Base-by-base conservation (phyloP, 1,140 invertebrate species). In the Vollenhovia emeryi region DNA sequence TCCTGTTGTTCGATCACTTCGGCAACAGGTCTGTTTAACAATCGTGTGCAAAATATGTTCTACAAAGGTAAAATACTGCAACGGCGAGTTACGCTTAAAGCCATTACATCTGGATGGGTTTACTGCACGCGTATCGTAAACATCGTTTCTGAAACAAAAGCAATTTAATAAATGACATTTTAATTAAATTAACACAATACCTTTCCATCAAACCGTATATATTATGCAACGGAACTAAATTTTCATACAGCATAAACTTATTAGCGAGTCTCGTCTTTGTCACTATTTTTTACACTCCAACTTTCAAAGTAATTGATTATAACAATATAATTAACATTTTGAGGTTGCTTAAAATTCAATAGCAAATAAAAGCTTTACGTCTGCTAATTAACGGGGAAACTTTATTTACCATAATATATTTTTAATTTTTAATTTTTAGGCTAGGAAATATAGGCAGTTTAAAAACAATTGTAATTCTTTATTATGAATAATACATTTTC, bases 161-260 rank as follows among this genome's bases (percentile, higher is more conserved):
- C 52, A 80, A 80, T 80, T 76, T 76, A 30, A 21, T 27, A 24
- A 78, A 66, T 50, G 27, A 48, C n/a, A 48, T 43, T 55, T 80
- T 69, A 71, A 71, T 69, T 80, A 80, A 69, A 55, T 71, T 43
- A 40, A 36, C 30, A 50, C 11, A 36, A 27, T 40, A 27, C 5
- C 5, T 68, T 40, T 36, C 24, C 6, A 13, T 69, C 48, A 52
- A 52, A 18, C 7, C 3, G 33, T 43, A 62, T n/a, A 18, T 43
- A 18, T 11, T 27, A 13, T 40, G 2, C 24, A 18, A 50, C 40
- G n/a, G 15, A 55, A 80, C 21, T 30, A 55, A 40, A 69, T 30
- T 69, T 69, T 69, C 3, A 6, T 66, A 7, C 1, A 11, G 13
- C 2, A n/a, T 43, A 43, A 33, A 50, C 18, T 43, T 62, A 13